These are phyloP conservation scores for Simalia tracyae DNA, from an alignment of 2,797 vertebrate species.

Conservation along the genomic window DNA sequence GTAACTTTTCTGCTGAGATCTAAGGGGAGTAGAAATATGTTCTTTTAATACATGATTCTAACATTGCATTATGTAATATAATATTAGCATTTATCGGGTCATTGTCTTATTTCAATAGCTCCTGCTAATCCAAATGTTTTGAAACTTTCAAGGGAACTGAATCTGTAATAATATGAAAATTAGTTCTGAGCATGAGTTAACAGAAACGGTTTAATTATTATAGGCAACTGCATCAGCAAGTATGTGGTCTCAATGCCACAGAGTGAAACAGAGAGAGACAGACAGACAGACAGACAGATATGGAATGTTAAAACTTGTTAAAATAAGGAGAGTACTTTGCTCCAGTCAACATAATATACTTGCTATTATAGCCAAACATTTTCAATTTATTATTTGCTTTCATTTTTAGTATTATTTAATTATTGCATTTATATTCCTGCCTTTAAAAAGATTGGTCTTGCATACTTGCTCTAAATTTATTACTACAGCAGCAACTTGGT, in stretches of 20 bases:
- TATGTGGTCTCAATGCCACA: background rate
- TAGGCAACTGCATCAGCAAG: conserved; percentile 3
- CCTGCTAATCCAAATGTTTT: conserved; percentile 24
- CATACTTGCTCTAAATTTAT: background rate
- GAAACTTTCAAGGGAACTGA: conserved; percentile 28
- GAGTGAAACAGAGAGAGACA: background rate
- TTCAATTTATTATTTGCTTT: background rate
- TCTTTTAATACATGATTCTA: conserved; percentile 1
- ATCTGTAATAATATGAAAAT: conserved; percentile 36
- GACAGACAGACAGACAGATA: too few relatives aligned
- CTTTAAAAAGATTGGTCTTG: background rate
- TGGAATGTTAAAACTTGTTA: background rate
- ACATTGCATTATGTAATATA: conserved; percentile 12
- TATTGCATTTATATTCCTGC: background rate
- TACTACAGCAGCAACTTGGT: background rate
- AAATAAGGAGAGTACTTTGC: background rate
- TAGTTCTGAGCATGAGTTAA: conserved; percentile 31
- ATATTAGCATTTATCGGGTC: conserved; percentile 35
- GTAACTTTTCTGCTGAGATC: conserved; percentile 1
- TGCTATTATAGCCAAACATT: background rate
- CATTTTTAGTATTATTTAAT: background rate
- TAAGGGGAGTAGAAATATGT: conserved; percentile 3
- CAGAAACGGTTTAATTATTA: background rate
- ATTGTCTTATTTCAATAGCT: conserved; percentile 25
- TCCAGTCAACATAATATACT: background rate